Evolutionary conservation across 1,140 invertebrate genomes (phyloP), one percentile per base, ranked within the genome.

Genomic region (Diploscapter pachys): DNA sequence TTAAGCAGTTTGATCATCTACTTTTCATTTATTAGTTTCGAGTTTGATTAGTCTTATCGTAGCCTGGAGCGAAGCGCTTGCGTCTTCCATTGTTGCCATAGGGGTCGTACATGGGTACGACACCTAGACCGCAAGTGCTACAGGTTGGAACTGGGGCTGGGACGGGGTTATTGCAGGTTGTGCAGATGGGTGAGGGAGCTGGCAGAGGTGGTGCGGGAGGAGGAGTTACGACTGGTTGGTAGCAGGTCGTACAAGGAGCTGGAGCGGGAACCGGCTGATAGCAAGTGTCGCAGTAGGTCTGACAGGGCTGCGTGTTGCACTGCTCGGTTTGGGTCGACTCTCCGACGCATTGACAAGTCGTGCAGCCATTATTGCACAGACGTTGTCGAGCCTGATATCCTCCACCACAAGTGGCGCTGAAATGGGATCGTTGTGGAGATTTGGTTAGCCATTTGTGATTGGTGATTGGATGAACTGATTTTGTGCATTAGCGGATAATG

Each of bases 331-430:
- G 71, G 56, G 65, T 65, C 70, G 64, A 50, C 9, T 57, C 49
- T 31, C 76, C 76, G 63, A 71, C 57, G 65, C 76, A 78, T 63
- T 73, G 76, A 66, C 76, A 78, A 57, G 72, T 59, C 6, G 71
- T 69, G 72, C 76, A 78, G 64, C 65, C 72, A 55, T 73, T 70
- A 57, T 71, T 75, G 76, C 86, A 86, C 11, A 77, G 66, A 64
- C 81, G 79, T 65, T 81, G 81, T 55, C 84, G 67, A 5, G 82
- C 81, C 62, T 82, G 77, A 79, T 81, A 82, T 2, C 86, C 86
- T 5, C 81, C 82, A 4, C 86, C 86, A 73, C 86, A 86, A 48
- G 84, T 66, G 65, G 73, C 73, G 70, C 73, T 74, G 66, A 52
- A 69, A 70, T 59, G n/a, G 31, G 31, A 31, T 31, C 31, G 31